Conservation (phyloP, 2,113 vertebrate genomes). For the Cromileptes altivelis region DNA sequence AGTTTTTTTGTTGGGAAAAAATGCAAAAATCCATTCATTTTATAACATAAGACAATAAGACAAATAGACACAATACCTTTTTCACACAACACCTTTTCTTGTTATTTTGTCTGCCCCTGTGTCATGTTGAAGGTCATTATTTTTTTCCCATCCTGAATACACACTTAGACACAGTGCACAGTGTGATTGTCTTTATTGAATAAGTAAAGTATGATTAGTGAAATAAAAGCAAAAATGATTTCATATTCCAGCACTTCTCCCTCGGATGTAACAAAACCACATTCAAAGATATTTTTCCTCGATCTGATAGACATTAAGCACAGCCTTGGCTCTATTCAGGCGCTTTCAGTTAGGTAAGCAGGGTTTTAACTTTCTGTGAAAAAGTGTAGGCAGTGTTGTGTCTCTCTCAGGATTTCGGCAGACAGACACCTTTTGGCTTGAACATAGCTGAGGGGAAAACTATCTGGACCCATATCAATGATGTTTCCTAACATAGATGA, state of each 20-base stretch:
- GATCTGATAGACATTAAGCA: not conserved
- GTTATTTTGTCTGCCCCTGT: no score
- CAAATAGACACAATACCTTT: no score
- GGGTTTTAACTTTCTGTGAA: constrained; percentile 2
- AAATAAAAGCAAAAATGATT: not conserved
- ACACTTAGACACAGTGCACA: not conserved
- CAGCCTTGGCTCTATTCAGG: constrained; percentile 6
- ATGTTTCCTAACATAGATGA: not conserved
- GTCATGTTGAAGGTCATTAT: not conserved
- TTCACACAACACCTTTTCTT: no score
- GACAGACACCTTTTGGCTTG: constrained; percentile 8
- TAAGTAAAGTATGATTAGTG: not conserved
- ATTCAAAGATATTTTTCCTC: not conserved
- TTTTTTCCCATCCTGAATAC: not conserved
- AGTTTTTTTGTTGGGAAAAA: no score
- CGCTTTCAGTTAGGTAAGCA: not conserved
- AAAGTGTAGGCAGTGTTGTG: not conserved
- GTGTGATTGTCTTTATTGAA: not conserved
- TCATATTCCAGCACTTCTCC: not conserved
- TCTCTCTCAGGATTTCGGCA: constrained; percentile 14
- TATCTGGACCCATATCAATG: not conserved
- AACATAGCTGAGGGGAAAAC: not conserved
- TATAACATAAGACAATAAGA: no score
- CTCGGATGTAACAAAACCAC: not conserved
- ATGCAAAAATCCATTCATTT: no score